phyloP scores from a whole-genome alignment of 2,113 vertebrate species.

The Rynchops niger region DNA sequence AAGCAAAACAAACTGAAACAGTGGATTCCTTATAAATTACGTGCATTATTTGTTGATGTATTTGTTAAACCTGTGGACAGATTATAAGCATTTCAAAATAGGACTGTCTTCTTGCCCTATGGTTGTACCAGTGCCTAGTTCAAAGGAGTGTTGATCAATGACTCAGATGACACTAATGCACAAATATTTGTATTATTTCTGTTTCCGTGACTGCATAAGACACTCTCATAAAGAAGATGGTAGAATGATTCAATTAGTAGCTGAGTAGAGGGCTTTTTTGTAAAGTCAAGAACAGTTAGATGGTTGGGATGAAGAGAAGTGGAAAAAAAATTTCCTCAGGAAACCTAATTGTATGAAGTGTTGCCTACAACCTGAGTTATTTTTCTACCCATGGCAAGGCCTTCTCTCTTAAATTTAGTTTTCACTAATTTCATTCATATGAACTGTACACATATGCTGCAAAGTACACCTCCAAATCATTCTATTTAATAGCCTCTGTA shows the following conservation, averaged over 20 bases:
- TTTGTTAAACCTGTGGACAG: neutral
- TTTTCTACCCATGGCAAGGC: neutral
- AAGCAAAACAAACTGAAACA: neutral
- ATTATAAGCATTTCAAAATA: neutral
- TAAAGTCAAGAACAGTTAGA: neutral
- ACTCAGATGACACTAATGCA: accelerated
- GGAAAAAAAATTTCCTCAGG: neutral
- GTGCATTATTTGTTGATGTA: neutral
- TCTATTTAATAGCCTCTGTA: neutral
- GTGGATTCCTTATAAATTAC: neutral
- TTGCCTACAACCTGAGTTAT: neutral
- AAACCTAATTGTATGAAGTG: neutral
- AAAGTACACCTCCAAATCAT: neutral
- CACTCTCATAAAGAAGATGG: neutral
- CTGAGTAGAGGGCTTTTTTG: neutral
- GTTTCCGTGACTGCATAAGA: neutral
- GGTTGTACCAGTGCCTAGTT: accelerated
- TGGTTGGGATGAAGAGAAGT: neutral
- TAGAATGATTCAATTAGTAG: neutral
- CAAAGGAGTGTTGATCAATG: neutral
- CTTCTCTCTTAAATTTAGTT: neutral
- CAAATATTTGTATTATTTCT: neutral
- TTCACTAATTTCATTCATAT: neutral
- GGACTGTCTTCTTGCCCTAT: accelerated
- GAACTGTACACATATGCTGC: neutral